Conservation (phyloP, 2,113 vertebrate species). For the Melanotaenia duboulayi region DNA sequence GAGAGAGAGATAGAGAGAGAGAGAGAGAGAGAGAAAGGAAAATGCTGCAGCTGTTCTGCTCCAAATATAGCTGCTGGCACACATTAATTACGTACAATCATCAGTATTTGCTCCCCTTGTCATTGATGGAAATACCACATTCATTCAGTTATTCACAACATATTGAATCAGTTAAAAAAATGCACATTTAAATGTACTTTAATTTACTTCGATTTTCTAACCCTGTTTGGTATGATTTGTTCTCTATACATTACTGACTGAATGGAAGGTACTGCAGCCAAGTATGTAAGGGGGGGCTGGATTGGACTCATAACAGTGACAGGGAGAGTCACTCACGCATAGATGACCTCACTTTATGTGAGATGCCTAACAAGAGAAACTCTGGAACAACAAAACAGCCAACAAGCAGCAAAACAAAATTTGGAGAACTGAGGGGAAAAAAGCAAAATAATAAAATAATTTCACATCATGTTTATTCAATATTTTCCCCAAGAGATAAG, state of each 20-base stretch:
- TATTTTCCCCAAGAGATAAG: constrained; percentile 4
- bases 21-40: too few relatives aligned
- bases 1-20: too few relatives aligned
- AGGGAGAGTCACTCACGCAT: constrained; percentile 2
- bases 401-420: background rate
- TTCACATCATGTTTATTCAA: background rate
- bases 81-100: constrained; percentile 57
- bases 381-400: background rate
- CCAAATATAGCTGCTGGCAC: constrained; percentile 49
- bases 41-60: constrained; percentile 52
- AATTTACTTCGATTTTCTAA: background rate
- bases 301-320: constrained; percentile 26
- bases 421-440: constrained; percentile 5
- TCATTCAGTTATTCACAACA: constrained; percentile 12
- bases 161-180: background rate
- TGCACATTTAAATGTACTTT: background rate
- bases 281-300: constrained; percentile 24
- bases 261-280: constrained; percentile 27
- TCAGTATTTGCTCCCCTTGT: constrained; percentile 36
- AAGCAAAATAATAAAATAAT: background rate
- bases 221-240: constrained; percentile 6
- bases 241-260: constrained; percentile 35
- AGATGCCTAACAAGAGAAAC: constrained; percentile 49
- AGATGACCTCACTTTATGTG: constrained; percentile 66
- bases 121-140: constrained; percentile 15